These are phyloP conservation scores for Unio delphinus DNA, from an alignment of 2,888 invertebrate genomes.

Conservation along the genomic window DNA sequence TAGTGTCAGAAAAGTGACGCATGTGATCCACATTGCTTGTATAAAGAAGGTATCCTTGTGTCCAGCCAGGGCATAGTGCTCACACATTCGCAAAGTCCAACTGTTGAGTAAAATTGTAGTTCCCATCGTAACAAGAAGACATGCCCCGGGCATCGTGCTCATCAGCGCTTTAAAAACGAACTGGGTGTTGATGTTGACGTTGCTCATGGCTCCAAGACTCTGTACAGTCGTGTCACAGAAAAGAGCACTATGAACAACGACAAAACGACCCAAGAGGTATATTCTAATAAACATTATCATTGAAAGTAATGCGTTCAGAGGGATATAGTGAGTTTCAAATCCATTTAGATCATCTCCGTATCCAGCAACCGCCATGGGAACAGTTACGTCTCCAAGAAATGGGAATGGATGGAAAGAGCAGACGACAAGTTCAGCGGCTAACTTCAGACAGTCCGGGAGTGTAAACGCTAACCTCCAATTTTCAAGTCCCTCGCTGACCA, in stretches of 20 bases:
- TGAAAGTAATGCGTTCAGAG: slow-evolving; percentile 54
- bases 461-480: slow-evolving; percentile 56
- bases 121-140: slow-evolving; percentile 50
- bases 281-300: slow-evolving; percentile 58
- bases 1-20: slow-evolving; percentile 59
- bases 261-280: slow-evolving; percentile 52
- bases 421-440: slow-evolving; percentile 44
- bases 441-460: slow-evolving; percentile 43
- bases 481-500: slow-evolving; percentile 51
- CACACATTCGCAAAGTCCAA: slow-evolving; percentile 57
- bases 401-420: slow-evolving; percentile 60
- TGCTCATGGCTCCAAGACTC: slow-evolving; percentile 59
- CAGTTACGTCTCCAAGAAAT: slow-evolving; percentile 37
- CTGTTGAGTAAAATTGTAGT: slow-evolving; percentile 54
- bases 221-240: slow-evolving; percentile 61
- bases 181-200: slow-evolving; percentile 59
- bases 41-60: slow-evolving; percentile 43
- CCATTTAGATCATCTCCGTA: slow-evolving; percentile 25
- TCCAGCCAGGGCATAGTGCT: slow-evolving; percentile 49
- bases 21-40: slow-evolving; percentile 60
- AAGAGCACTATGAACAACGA: slow-evolving; percentile 58
- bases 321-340: slow-evolving; percentile 38
- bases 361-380: slow-evolving; percentile 40
- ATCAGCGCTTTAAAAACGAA: slow-evolving; percentile 61
- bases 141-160: slow-evolving; percentile 52